Conservation (phyloP, 2,797 vertebrate species). For the Propithecus deckenii region DNA sequence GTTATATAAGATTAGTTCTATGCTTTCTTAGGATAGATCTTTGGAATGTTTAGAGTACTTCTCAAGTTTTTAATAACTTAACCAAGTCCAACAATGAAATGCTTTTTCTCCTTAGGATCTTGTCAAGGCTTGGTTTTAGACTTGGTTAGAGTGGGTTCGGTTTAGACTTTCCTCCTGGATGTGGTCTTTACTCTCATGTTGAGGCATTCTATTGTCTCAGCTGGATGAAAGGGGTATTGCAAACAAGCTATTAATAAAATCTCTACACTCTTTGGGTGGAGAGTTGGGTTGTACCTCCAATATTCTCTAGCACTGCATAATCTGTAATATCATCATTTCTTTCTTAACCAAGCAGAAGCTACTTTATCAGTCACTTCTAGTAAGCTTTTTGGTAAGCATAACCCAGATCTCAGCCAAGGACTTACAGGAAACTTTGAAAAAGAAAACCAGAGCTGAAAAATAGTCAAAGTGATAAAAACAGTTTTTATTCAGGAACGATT, state of each 20-base stretch:
- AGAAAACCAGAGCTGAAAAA: background rate
- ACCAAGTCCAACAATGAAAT: background rate
- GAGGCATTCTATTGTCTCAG: background rate
- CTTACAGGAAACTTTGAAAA: background rate
- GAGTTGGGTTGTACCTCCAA: background rate
- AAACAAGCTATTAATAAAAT: background rate
- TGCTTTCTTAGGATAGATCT: background rate
- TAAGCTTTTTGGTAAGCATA: background rate
- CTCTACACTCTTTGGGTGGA: background rate
- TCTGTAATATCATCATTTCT: background rate
- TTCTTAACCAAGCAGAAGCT: background rate
- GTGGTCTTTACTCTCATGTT: background rate
- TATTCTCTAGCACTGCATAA: background rate
- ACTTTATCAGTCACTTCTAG: background rate
- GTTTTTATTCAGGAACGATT: background rate
- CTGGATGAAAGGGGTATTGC: background rate
- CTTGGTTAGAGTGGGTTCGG: background rate
- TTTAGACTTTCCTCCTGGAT: background rate
- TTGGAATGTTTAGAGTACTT: background rate
- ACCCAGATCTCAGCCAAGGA: background rate
- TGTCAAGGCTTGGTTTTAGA: background rate
- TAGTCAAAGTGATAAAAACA: background rate
- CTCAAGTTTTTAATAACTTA: background rate
- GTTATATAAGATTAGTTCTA: background rate
- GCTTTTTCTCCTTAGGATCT: background rate